Conservation (phyloP, 2,113 vertebrate genomes). For the Pao palembangensis region DNA sequence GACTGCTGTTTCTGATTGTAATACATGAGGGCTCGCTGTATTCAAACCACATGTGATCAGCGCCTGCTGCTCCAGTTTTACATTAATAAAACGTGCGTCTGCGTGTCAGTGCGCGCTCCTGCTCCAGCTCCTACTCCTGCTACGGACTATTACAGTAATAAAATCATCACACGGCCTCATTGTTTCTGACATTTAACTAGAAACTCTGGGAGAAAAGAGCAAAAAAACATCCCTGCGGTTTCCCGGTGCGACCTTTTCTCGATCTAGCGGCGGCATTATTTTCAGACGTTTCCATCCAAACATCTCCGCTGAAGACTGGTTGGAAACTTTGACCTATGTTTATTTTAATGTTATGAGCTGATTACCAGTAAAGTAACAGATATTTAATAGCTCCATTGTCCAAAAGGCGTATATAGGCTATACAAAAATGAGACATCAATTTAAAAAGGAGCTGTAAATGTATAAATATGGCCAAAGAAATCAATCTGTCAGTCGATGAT, state of each 20-base stretch:
- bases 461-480: too few relatives aligned
- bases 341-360: conserved; percentile 7
- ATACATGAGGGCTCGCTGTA: conserved; percentile 42
- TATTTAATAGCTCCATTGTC: background rate
- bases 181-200: conserved; percentile 59
- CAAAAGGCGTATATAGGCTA: background rate
- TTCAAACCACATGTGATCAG: conserved; percentile 64
- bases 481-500: too few relatives aligned
- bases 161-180: conserved; percentile 63
- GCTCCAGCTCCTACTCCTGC: conserved; percentile 29
- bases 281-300: conserved; percentile 44
- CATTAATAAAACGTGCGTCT: conserved; percentile 43
- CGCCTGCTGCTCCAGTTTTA: conserved; percentile 52
- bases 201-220: conserved; percentile 25
- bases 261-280: conserved; percentile 52
- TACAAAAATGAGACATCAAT: too few relatives aligned
- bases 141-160: conserved; percentile 54
- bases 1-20: conserved; percentile 54
- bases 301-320: conserved; percentile 19
- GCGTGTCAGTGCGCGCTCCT: conserved; percentile 22
- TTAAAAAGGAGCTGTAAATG: too few relatives aligned
- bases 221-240: conserved; percentile 2
- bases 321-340: conserved; percentile 22
- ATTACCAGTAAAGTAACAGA: conserved; percentile 27
- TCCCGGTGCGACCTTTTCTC: conserved; percentile 20